Evolutionary conservation across 2,113 vertebrate genomes (phyloP), one percentile per base, ranked within the genome.

Genomic region (Okapia johnstoni): DNA sequence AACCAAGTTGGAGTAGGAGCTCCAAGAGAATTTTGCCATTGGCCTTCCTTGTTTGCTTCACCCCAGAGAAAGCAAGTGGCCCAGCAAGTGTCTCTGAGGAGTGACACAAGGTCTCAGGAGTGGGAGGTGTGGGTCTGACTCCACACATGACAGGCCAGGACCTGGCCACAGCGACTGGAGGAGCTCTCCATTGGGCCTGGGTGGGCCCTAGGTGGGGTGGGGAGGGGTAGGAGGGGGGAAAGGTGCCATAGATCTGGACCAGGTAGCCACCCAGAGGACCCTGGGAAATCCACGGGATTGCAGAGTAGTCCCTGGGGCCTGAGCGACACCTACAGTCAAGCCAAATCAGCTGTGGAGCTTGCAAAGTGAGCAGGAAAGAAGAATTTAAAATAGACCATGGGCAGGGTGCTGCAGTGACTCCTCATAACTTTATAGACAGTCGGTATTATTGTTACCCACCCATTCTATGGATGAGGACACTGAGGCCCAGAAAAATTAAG

Each of bases 61-160:
- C 26, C 54, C 79, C 25, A 4, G 1, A 98, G 98, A 99, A 99
- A 99, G 99, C 99, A 99, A 99, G 99, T 99, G 99, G 99, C 99
- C 98, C 98, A 98, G 98, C 99, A 99, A 98, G 98, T 98, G 98
- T 99, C 98, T 99, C 98, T 98, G 52, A 94, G 63, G 16, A 2
- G 16, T 19, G 50, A 54, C 12, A n/a, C 48, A 7, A 98, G 99
- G 98, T 98, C 99, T 98, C 97, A 98, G 97, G 98, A 98, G 98
- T 96, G 92, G 97, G 97, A 63, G 97, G 98, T 13, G 97, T 98
- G 97, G 85, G 15, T 89, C 70, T 14, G 33, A 40, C 50, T 30
- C 80, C 43, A 40, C 76, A 36, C 0, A 26, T 73, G 93, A 81
- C 96, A 98, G 57, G 55, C 70, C 1, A 2, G 43, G 23, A 36